Percentiles rank a stretch among this genome's conserved stretches.
phyloP scores from a whole-genome alignment of 2,888 invertebrate genomes.

The Eudemis profundana region DNA sequence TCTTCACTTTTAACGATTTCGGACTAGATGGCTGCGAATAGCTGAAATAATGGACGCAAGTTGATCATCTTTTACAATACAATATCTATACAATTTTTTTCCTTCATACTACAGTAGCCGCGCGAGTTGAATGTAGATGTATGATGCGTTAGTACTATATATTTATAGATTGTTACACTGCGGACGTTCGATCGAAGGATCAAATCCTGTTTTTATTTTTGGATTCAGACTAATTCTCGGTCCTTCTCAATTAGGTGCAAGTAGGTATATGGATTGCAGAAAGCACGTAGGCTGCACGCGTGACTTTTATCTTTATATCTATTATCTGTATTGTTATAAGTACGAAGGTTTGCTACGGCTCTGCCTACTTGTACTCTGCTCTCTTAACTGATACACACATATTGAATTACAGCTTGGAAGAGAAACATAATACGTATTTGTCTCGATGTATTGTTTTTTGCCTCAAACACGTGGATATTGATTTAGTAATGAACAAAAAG shows the following conservation, averaged over 20 bases:
- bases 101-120: no score
- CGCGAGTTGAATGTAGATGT: no score
- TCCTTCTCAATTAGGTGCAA: background rate
- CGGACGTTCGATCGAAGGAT: no score
- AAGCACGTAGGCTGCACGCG: slow-evolving; percentile 16
- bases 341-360: slow-evolving; percentile 22
- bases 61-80: no score
- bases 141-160: no score
- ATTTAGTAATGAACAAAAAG: slow-evolving; percentile 5
- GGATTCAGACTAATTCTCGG: background rate
- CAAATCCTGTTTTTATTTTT: no score
- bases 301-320: slow-evolving; percentile 16
- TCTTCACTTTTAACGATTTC: no score
- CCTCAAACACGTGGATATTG: slow-evolving; percentile 2
- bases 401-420: slow-evolving; percentile 14
- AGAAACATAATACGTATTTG: slow-evolving; percentile 19
- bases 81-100: no score
- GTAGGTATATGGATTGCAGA: slow-evolving; percentile 7
- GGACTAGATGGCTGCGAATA: no score
- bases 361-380: background rate
- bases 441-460: slow-evolving; percentile 13
- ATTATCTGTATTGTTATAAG: slow-evolving; percentile 14
- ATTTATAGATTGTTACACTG: no score
- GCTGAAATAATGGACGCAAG: no score
- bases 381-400: slow-evolving; percentile 14